Conservation (phyloP, 2,113 vertebrate genomes). For the Ophthalmolycus amberensis region DNA sequence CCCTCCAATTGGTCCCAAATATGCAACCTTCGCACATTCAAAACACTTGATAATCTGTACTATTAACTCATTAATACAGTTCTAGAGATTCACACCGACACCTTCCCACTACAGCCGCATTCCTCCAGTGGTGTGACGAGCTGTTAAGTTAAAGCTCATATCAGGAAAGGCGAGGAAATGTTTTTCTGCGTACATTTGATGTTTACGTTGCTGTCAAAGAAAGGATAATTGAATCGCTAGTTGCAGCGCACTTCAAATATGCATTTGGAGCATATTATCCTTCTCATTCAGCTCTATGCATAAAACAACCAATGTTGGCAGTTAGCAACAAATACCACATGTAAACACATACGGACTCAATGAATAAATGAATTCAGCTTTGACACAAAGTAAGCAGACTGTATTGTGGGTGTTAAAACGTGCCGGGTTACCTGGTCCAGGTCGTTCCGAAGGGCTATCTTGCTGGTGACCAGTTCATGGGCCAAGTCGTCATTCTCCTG, state of each 20-base stretch:
- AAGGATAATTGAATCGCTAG: background rate
- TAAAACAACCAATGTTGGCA: background rate
- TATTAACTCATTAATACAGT: background rate
- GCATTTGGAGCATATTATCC: background rate
- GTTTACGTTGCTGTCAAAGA: background rate
- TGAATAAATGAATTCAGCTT: background rate
- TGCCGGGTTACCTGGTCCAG: slow-evolving; percentile 90
- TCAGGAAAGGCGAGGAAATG: background rate
- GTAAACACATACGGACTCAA: background rate
- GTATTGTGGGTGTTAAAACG: no score
- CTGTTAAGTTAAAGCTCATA: no score
- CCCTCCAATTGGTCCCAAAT: background rate
- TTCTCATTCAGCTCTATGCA: background rate
- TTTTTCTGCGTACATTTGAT: slow-evolving; percentile 1
- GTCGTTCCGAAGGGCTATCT: slow-evolving; percentile 96
- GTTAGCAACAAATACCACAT: background rate
- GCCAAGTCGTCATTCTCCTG: slow-evolving; percentile 99
- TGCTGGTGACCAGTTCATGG: slow-evolving; percentile 98
- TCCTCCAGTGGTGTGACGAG: background rate
- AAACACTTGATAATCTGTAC: background rate
- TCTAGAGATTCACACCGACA: background rate
- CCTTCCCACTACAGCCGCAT: background rate
- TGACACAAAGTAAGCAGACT: background rate
- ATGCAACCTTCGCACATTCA: background rate
- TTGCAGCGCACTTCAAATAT: background rate